Base-by-base conservation (phyloP, 2,113 vertebrate genomes). In the Tychaedon coryphoeus region DNA sequence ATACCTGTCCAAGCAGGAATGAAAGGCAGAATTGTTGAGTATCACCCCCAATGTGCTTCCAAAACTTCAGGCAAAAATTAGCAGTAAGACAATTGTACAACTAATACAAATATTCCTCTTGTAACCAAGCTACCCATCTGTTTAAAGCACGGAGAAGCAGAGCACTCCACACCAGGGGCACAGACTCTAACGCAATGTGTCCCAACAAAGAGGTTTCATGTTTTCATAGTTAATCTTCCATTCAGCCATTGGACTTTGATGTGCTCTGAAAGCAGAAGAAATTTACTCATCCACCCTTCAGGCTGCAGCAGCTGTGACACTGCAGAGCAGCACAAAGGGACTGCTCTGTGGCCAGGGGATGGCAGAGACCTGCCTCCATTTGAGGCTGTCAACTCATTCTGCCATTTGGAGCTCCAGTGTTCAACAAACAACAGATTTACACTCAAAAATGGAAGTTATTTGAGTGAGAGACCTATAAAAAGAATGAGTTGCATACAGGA, bases 401-500 rank as follows among this genome's bases (percentile, higher is more conserved):
- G 75, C 33, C 23, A 19, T 50, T 83, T 15, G 19, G 19, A 73
- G 36, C 25, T 62, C 40, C 54, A 28, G 15, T 13, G 40, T 33
- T 57, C 50, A 75, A 33, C 23, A 81, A 22, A 47, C 17, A 42
- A 36, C 12, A 91, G 31, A 38, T 45, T 74, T 57, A 20, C 36
- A 57, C 18, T 12, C 15, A 50, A 38, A 67, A 66, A 54, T 6
- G 10, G 28, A 62, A 80, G 23, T 31, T 38, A 61, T 19, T 38
- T 3, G 1, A 70, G 36, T 19, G 25, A 80, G 40, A 88, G 19
- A 65, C 13, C 13, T 40, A 48, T 13, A 31, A 54, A 74, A 87
- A 79, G 9, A 60, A 53, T 0, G 2, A 69, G 18, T 9, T 0
- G 0, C 19, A 26, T 19, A n/a, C 12, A 36, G 13, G 4, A 83